A percentile compares a stretch with the other conserved stretches of the same genome.
Conservation (phyloP, 2,888 invertebrate genomes). For the Phaedon cochleariae region DNA sequence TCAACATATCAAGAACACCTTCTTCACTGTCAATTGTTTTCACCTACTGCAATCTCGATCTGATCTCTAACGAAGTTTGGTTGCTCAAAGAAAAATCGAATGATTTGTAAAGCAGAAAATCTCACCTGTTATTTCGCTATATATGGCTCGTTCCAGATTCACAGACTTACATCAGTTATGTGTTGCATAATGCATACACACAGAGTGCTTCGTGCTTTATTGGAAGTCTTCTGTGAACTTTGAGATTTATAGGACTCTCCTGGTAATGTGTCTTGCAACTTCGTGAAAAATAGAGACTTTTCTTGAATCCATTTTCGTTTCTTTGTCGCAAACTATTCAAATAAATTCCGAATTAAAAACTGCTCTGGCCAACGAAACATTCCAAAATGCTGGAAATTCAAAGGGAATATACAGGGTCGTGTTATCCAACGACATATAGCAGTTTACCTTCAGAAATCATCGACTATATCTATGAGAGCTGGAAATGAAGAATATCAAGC, state of each 20-base stretch:
- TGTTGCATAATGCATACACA: constrained; percentile 20
- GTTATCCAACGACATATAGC: too few relatives aligned
- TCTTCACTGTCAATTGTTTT: not conserved
- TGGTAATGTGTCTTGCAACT: constrained; percentile 19
- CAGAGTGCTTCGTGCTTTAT: constrained; percentile 20
- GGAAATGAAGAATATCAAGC: too few relatives aligned
- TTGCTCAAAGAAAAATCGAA: not conserved
- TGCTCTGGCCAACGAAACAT: not conserved
- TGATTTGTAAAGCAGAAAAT: not conserved
- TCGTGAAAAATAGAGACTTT: constrained; percentile 13
- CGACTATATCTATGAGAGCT: too few relatives aligned
- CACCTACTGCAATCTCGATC: too few relatives aligned
- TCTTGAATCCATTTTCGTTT: not conserved
- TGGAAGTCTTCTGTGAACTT: constrained; percentile 20
- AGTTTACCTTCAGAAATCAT: too few relatives aligned
- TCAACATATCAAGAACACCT: too few relatives aligned
- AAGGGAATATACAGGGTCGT: not conserved
- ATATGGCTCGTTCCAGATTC: not conserved
- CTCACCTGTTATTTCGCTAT: not conserved
- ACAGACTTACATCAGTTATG: constrained; percentile 12
- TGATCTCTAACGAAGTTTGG: not conserved
- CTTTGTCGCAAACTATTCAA: not conserved
- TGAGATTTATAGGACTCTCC: constrained; percentile 18
- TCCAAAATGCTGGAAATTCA: not conserved
- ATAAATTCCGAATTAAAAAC: constrained; percentile 1